Evolutionary conservation across 2,797 vertebrate species (phyloP).

Genomic region (Diplodus puntazzo): DNA sequence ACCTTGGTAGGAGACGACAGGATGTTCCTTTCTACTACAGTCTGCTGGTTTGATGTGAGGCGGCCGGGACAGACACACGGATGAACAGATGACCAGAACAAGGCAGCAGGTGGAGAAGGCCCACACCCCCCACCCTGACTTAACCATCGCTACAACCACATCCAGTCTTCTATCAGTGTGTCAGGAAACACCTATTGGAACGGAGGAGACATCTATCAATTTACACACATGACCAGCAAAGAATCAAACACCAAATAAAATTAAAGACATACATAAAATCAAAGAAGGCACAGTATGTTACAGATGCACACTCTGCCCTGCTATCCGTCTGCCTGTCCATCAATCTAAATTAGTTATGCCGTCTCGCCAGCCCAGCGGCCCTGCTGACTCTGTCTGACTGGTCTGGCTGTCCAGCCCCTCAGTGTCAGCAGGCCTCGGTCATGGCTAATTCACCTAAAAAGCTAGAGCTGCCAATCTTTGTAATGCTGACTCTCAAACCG

Average conservation of each 20-base stretch:
- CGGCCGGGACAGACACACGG: conserved; percentile 68
- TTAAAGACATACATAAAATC: neutral
- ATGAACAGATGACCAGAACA: conserved; percentile 64
- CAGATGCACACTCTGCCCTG: neutral
- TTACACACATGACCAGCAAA: neutral
- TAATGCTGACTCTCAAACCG: conserved; percentile 56
- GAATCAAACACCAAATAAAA: neutral
- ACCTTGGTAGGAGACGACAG: conserved; percentile 72
- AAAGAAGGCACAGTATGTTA: too few species aligned
- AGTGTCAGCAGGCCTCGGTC: conserved; percentile 72
- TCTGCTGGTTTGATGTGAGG: conserved; percentile 61
- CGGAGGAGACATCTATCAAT: neutral
- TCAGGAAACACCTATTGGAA: conserved; percentile 67
- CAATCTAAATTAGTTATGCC: conserved; percentile 46
- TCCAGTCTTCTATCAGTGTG: conserved; percentile 61
- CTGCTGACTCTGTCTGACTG: conserved; percentile 38
- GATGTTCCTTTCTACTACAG: conserved; percentile 77
- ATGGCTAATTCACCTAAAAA: conserved; percentile 80
- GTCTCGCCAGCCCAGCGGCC: neutral
- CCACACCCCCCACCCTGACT: conserved; percentile 65
- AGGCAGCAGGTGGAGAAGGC: conserved; percentile 66
- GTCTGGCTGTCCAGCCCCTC: conserved; percentile 50
- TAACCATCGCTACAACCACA: conserved; percentile 75
- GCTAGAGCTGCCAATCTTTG: conserved; percentile 62
- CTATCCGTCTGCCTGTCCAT: conserved; percentile 10